These are phyloP conservation scores for Eidolon dupreanum DNA, from an alignment of 2,797 vertebrate genomes.

Conservation along the genomic window DNA sequence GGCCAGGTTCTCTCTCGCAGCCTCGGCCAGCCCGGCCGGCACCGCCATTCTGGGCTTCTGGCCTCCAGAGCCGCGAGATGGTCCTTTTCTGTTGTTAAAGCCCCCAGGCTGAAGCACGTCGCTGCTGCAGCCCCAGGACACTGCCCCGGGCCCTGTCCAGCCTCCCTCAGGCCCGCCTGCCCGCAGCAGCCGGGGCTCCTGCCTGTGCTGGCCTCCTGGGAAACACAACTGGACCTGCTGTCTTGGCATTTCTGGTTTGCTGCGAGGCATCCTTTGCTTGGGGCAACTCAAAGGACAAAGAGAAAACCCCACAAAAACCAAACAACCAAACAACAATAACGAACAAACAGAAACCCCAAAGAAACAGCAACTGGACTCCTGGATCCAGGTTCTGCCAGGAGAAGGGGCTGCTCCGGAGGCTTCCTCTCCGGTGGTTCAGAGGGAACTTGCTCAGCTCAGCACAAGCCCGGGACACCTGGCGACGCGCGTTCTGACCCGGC, in stretches of 20 bases:
- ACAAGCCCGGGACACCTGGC: not conserved
- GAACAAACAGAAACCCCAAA: not conserved
- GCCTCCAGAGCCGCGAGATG: not conserved
- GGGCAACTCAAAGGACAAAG: not conserved
- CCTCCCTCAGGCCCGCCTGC: not conserved
- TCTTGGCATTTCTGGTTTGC: not conserved
- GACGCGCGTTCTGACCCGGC: too few relatives aligned
- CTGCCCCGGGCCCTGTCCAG: not conserved
- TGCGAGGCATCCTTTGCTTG: not conserved
- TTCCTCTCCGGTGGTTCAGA: rapidly evolving
- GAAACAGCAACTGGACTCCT: not conserved
- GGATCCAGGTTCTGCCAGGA: not conserved
- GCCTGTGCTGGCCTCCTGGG: not conserved
- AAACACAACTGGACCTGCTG: not conserved
- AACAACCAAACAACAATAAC: not conserved
- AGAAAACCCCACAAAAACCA: not conserved
- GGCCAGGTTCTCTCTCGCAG: not conserved
- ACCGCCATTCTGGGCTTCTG: rapidly evolving
- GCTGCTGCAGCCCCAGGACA: not conserved
- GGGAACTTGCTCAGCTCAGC: not conserved
- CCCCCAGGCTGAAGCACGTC: rapidly evolving
- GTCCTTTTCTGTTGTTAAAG: not conserved
- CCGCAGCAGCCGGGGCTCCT: rapidly evolving
- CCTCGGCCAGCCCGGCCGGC: too few relatives aligned
- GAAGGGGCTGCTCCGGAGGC: not conserved